phyloP scores from a whole-genome alignment of 2,113 vertebrate species.

The Sus scrofa region T2T-Sscrofa CM000820.6:17675501-17676000 shows the following conservation, averaged over 20 bases:
- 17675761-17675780: background rate
- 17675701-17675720: background rate
- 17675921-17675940: conserved; percentile 20
- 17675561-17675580: background rate
- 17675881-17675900: background rate
- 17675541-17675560: conserved; percentile 9
- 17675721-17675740: background rate
- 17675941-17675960: background rate
- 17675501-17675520: background rate
- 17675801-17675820: background rate
- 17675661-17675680: conserved; percentile 38
- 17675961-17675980: background rate
- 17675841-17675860: background rate
- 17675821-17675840: background rate
- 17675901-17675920: conserved; percentile 43
- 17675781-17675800: conserved; percentile 15
- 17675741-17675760: background rate
- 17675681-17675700: conserved; percentile 1
- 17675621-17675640: conserved; percentile 49
- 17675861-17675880: background rate
- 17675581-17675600: conserved; percentile 13
- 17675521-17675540: conserved; percentile 23
- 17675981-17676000: background rate
- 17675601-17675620: conserved; percentile 51
- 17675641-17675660: conserved; percentile 26